Evolutionary conservation across 2,113 vertebrate species (phyloP).

Genomic region (Myotis lucifugus): DNA sequence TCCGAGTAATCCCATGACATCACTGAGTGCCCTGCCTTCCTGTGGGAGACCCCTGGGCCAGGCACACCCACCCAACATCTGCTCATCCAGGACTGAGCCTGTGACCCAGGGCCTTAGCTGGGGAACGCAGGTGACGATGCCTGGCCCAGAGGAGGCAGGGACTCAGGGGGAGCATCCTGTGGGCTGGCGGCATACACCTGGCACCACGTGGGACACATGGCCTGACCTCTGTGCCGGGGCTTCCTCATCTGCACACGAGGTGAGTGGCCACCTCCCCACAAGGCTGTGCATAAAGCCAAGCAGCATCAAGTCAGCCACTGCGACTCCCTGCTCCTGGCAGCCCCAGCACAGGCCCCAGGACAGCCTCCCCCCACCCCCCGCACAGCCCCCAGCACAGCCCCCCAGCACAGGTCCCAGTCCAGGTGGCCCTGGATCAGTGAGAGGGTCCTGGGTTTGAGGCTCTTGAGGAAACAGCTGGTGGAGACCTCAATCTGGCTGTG

Average conservation of each 20-base stretch:
- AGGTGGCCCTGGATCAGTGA: neutral
- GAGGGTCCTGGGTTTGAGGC: neutral
- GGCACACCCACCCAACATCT: neutral
- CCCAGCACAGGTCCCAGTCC: neutral
- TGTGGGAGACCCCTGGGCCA: neutral
- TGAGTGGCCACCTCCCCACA: neutral
- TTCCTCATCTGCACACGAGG: neutral
- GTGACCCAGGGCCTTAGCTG: neutral
- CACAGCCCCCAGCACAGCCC: neutral
- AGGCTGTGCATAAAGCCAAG: neutral
- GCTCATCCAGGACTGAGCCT: neutral
- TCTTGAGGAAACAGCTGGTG: neutral
- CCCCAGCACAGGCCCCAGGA: neutral
- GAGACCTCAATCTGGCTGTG: fast-evolving
- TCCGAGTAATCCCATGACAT: too few species aligned
- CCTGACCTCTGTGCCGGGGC: neutral
- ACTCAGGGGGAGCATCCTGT: neutral
- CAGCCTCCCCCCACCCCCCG: neutral
- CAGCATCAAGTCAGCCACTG: neutral
- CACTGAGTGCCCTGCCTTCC: neutral
- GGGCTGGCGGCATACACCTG: neutral
- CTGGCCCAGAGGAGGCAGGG: neutral
- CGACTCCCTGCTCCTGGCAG: neutral
- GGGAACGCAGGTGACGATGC: neutral
- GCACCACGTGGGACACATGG: fast-evolving